Conservation (phyloP, 2,113 vertebrate species). For the Tichodroma muraria region DNA sequence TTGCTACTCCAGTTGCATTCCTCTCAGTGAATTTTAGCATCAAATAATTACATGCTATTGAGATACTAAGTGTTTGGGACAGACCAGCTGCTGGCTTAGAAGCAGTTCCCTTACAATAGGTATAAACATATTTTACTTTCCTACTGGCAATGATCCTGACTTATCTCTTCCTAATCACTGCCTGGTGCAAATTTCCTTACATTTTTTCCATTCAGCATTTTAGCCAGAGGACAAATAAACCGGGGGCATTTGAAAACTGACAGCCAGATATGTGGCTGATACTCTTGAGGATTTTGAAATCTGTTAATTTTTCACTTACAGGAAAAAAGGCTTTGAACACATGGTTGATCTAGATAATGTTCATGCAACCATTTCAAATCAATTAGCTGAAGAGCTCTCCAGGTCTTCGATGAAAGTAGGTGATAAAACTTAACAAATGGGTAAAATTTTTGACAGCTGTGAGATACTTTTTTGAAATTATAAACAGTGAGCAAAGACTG, state of each 20-base stretch:
- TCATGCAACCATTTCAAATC: neutral
- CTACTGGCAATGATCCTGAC: neutral
- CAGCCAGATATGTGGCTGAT: neutral
- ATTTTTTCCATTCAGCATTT: neutral
- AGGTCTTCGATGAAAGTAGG: neutral
- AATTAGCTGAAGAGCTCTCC: neutral
- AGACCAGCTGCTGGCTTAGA: neutral
- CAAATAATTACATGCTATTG: neutral
- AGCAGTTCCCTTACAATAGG: neutral
- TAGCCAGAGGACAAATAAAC: neutral
- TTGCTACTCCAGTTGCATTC: neutral
- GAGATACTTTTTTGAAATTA: neutral
- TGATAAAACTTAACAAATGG: neutral
- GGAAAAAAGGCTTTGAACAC: neutral
- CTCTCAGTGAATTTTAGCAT: neutral
- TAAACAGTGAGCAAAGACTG: neutral
- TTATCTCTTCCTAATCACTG: neutral
- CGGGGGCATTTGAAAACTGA: neutral
- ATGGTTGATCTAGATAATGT: neutral
- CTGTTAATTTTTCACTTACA: neutral
- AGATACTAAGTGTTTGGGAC: neutral
- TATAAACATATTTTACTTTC: neutral
- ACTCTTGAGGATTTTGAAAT: neutral
- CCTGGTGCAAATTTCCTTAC: neutral
- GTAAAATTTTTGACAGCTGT: neutral